Conservation (phyloP, 2,113 vertebrate genomes). For the Arothron firmamentum region DNA sequence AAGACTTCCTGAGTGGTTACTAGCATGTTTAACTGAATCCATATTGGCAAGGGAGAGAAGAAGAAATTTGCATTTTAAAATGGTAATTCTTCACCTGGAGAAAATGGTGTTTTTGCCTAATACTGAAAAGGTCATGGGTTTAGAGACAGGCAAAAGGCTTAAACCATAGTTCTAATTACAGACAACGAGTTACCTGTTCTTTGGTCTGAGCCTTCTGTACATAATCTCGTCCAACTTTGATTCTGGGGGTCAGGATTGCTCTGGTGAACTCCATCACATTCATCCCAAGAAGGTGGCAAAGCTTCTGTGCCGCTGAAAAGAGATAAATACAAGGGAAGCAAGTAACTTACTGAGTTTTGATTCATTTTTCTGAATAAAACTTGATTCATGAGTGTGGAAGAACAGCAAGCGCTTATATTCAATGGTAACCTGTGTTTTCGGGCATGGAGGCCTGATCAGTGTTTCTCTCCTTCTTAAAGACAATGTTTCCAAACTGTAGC, state of each 20-base stretch:
- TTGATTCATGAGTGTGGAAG: background rate
- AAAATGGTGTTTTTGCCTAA: too few relatives aligned
- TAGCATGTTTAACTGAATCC: too few relatives aligned
- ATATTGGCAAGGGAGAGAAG: too few relatives aligned
- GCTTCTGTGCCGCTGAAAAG: slow-evolving; percentile 89
- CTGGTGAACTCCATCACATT: slow-evolving; percentile 98
- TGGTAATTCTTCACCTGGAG: too few relatives aligned
- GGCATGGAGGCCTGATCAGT: slow-evolving; percentile 95
- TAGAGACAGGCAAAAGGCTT: too few relatives aligned
- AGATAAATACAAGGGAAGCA: background rate
- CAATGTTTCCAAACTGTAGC: slow-evolving; percentile 91
- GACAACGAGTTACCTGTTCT: slow-evolving; percentile 81
- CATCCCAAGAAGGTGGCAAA: slow-evolving; percentile 96
- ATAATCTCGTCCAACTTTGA: slow-evolving; percentile 96
- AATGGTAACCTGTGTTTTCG: slow-evolving; percentile 85
- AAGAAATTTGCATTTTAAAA: too few relatives aligned
- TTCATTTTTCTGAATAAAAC: background rate
- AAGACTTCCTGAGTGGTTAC: too few relatives aligned
- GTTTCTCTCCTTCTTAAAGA: slow-evolving; percentile 94
- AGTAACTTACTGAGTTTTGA: background rate
- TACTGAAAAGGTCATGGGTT: too few relatives aligned
- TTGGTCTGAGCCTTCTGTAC: slow-evolving; percentile 99
- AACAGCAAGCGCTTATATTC: background rate
- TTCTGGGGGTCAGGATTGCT: slow-evolving; percentile 93
- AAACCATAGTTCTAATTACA: too few relatives aligned